These are phyloP conservation scores for Diarsia brunnea DNA, from an alignment of 2,888 invertebrate genomes.

Conservation along the genomic window DNA sequence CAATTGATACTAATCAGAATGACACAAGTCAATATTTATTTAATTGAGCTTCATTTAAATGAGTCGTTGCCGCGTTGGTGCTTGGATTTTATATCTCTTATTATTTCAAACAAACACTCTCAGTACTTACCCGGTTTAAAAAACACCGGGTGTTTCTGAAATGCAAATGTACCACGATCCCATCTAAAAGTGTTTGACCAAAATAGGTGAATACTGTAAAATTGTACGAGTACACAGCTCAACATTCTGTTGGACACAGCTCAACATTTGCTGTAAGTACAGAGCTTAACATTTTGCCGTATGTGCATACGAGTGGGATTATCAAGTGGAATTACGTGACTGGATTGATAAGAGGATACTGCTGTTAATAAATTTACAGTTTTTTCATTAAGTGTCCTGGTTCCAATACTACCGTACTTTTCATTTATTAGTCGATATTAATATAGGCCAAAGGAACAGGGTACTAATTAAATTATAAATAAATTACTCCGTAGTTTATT, in stretches of 20 bases:
- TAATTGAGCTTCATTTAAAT: conserved; percentile 48
- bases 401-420: background rate
- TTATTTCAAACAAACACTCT: conserved; percentile 50
- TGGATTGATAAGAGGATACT: conserved; percentile 55
- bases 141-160: conserved; percentile 55
- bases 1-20: conserved; percentile 10
- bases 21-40: conserved; percentile 47
- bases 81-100: conserved; percentile 33
- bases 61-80: background rate
- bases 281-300: conserved; percentile 65
- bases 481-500: conserved; percentile 3
- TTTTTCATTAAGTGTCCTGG: background rate
- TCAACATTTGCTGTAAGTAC: conserved; percentile 63
- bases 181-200: conserved; percentile 59
- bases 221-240: conserved; percentile 70
- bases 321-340: conserved; percentile 54
- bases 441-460: background rate
- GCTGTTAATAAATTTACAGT: conserved; percentile 38
- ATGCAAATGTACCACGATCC: conserved; percentile 43
- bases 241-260: conserved; percentile 62
- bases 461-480: conserved; percentile 6
- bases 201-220: conserved; percentile 66
- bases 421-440: background rate
- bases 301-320: conserved; percentile 55
- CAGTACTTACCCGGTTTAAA: conserved; percentile 39